phyloP scores from a whole-genome alignment of 53 echinoderm and acorn worm genomes.

The Glandiceps talaboti region DNA sequence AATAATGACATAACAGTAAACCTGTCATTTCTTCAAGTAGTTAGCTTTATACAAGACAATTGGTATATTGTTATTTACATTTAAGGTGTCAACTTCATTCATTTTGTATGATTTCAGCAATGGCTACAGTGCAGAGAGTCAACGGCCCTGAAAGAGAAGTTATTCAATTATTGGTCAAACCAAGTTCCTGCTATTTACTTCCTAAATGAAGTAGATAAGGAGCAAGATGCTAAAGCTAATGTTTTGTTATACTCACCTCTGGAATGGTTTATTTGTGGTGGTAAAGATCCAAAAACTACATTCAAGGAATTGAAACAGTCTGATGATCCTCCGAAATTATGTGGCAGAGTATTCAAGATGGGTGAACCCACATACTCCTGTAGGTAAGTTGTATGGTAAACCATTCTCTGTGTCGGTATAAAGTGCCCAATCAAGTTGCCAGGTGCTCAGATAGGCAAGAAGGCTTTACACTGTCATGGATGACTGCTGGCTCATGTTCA shows the following conservation, averaged over 20 bases:
- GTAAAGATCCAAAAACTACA: slow-evolving; percentile 31
- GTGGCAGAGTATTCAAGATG: slow-evolving; percentile 87
- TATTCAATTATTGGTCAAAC: slow-evolving; percentile 40
- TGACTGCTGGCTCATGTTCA: too few species aligned
- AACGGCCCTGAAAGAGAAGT: slow-evolving; percentile 28
- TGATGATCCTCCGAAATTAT: slow-evolving; percentile 70
- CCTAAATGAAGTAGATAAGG: slow-evolving; percentile 24
- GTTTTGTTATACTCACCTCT: slow-evolving; percentile 28
- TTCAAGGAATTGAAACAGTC: slow-evolving; percentile 48
- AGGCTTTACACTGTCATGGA: too few species aligned
- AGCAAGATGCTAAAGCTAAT: neutral
- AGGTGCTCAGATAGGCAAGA: too few species aligned
- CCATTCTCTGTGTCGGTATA: too few species aligned
- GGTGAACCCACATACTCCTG: slow-evolving; percentile 94
- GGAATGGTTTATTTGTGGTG: slow-evolving; percentile 87
- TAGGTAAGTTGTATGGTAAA: too few species aligned
- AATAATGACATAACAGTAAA: too few species aligned
- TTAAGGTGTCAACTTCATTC: neutral
- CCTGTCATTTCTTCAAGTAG: too few species aligned
- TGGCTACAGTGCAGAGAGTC: slow-evolving; percentile 34
- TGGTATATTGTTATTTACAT: neutral
- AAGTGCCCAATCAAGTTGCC: too few species aligned
- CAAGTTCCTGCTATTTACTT: slow-evolving; percentile 57
- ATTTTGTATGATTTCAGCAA: slow-evolving; percentile 17
- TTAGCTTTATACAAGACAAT: neutral